Percentiles rank a stretch among this genome's conserved stretches.
Conservation (phyloP, 2,888 invertebrate species). For the Yponomeuta cagnagella region DNA sequence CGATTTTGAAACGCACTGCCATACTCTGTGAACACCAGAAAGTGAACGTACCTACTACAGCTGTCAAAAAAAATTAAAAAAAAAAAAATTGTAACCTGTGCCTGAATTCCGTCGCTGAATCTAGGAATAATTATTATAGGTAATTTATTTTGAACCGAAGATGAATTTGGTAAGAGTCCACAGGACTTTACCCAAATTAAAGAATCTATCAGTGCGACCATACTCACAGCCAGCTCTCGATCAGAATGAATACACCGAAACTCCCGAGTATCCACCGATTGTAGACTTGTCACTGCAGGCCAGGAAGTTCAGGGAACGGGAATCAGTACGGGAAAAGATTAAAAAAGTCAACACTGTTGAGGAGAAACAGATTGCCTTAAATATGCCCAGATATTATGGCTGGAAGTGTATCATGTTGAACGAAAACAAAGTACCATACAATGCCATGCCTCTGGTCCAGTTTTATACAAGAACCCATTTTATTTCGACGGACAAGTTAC, state of each 20-base stretch:
- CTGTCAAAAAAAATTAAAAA: not conserved
- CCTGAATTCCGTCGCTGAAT: not conserved
- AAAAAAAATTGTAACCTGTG: constrained; percentile 2
- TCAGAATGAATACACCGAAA: constrained; percentile 47
- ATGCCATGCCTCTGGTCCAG: constrained; percentile 81
- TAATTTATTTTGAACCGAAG: constrained; percentile 22
- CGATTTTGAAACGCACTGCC: too few species aligned
- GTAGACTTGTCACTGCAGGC: constrained; percentile 74
- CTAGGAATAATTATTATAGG: not conserved
- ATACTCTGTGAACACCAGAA: too few species aligned
- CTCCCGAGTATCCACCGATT: constrained; percentile 77
- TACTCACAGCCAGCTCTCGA: constrained; percentile 46
- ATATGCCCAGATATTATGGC: constrained; percentile 89
- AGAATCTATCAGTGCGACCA: constrained; percentile 34
- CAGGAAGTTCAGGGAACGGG: constrained; percentile 57
- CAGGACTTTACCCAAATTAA: constrained; percentile 49
- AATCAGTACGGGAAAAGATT: constrained; percentile 75
- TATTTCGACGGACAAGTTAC: constrained; percentile 74
- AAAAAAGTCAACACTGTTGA: constrained; percentile 82
- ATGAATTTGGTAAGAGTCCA: constrained; percentile 53
- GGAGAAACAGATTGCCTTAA: constrained; percentile 88
- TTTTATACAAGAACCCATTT: constrained; percentile 87
- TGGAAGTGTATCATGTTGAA: constrained; percentile 78
- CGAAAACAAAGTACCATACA: constrained; percentile 79
- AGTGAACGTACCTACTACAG: too few species aligned